phyloP scores from a whole-genome alignment of 2,113 vertebrate genomes.

The Crotalus helleri region DNA sequence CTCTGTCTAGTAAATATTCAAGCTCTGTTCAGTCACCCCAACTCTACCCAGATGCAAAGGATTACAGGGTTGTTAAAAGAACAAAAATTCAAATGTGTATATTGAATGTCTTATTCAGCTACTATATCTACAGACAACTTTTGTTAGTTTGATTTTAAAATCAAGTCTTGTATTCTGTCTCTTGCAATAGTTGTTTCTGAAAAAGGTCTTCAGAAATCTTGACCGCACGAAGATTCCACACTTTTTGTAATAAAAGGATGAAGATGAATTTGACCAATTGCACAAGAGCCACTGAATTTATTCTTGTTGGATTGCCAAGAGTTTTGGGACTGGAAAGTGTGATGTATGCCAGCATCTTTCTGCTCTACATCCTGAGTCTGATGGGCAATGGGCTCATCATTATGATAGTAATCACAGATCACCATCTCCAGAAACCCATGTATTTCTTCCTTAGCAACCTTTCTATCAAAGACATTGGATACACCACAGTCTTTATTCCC shows the following conservation, averaged over 20 bases:
- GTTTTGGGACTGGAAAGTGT: background rate
- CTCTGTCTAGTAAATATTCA: no score
- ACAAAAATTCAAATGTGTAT: no score
- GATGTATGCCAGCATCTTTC: slow-evolving; percentile 18
- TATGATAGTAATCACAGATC: slow-evolving; percentile 26
- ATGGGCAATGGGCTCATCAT: slow-evolving; percentile 52
- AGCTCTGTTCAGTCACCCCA: no score
- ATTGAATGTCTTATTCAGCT: no score
- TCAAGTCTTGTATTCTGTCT: background rate
- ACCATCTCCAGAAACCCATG: slow-evolving; percentile 46
- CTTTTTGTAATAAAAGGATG: background rate
- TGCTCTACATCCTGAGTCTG: slow-evolving; percentile 46
- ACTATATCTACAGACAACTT: no score
- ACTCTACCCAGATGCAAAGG: no score
- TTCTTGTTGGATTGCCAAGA: slow-evolving; percentile 21
- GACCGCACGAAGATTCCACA: background rate
- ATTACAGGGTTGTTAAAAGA: no score
- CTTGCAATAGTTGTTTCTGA: background rate
- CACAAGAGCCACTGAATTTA: slow-evolving; percentile 16
- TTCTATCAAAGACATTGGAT: slow-evolving; percentile 52
- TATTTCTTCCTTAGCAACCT: slow-evolving; percentile 57
- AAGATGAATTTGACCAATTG: background rate
- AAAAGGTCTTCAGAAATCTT: background rate
- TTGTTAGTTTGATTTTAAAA: background rate
- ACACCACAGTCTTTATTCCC: slow-evolving; percentile 18